phyloP scores from a whole-genome alignment of 2,797 vertebrate genomes.

The Falco columbarius region DNA sequence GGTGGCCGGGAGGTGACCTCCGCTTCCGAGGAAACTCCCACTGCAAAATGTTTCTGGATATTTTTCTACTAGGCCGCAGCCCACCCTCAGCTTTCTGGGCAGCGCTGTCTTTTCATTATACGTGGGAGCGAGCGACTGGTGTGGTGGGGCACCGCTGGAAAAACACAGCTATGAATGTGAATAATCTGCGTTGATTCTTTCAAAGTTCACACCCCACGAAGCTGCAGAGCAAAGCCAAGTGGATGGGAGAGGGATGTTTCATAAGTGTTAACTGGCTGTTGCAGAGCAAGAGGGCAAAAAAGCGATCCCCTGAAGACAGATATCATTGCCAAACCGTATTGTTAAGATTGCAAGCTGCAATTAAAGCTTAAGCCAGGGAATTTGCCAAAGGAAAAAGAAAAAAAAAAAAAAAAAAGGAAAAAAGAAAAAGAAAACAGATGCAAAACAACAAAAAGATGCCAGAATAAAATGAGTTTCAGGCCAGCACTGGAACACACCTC shows the following conservation, averaged over 20 bases:
- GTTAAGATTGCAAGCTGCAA: background rate
- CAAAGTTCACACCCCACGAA: conserved; percentile 5
- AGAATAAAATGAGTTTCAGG: conserved; percentile 24
- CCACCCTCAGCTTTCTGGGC: background rate
- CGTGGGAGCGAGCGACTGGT: background rate
- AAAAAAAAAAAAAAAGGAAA: background rate
- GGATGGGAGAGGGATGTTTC: background rate
- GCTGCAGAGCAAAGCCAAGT: conserved; percentile 7
- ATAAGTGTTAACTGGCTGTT: background rate
- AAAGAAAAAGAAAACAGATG: background rate
- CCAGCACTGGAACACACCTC: background rate
- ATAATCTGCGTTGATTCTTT: background rate
- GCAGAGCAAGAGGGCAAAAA: background rate
- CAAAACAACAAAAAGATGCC: conserved; percentile 29
- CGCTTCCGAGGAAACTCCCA: background rate
- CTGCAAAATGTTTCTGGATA: background rate
- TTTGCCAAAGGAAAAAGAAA: background rate
- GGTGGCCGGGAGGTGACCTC: background rate
- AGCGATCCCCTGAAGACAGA: conserved; percentile 28
- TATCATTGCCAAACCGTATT: background rate
- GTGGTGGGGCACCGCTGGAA: background rate
- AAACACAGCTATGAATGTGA: background rate
- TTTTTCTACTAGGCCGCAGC: background rate
- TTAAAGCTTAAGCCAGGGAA: background rate
- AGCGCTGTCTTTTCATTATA: background rate